phyloP scores from a whole-genome alignment of 1,140 invertebrate genomes.

The Glossosoma conforme region DNA sequence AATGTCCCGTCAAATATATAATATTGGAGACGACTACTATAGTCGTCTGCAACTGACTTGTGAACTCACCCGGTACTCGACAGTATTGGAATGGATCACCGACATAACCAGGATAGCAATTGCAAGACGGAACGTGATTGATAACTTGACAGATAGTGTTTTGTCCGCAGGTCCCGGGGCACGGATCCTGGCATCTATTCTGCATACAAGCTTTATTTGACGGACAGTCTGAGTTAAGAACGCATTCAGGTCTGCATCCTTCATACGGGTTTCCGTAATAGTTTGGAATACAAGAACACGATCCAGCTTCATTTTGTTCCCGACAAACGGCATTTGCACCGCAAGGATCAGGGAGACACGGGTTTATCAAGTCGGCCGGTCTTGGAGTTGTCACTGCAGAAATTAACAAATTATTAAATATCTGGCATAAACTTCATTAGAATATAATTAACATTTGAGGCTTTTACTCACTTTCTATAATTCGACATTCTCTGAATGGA shows the following conservation, averaged over 20 bases:
- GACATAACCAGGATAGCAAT: constrained; percentile 62
- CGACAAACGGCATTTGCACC: constrained; percentile 54
- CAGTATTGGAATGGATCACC: constrained; percentile 68
- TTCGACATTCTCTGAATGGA: constrained; percentile 58
- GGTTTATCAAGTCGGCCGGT: constrained; percentile 34
- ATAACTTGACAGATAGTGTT: constrained; percentile 69
- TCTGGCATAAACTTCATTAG: neutral
- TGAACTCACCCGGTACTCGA: constrained; percentile 21
- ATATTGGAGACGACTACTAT: too few relatives aligned
- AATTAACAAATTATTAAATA: constrained; percentile 18
- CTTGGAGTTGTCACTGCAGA: constrained; percentile 40
- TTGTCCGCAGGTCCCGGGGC: constrained; percentile 64
- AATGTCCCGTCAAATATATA: too few relatives aligned
- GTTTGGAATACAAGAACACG: constrained; percentile 52
- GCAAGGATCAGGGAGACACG: constrained; percentile 43
- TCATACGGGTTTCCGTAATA: constrained; percentile 54
- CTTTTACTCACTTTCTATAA: constrained; percentile 32
- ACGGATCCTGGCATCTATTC: constrained; percentile 69
- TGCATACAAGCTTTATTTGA: constrained; percentile 62
- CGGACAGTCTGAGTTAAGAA: constrained; percentile 54
- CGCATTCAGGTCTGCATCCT: constrained; percentile 50
- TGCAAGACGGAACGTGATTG: constrained; percentile 73
- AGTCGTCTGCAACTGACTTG: too few relatives aligned
- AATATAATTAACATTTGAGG: neutral
- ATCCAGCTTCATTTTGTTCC: constrained; percentile 51